These are phyloP conservation scores for Alentia gelatinosa DNA, from an alignment of 2,888 invertebrate genomes.

Conservation along the genomic window DNA sequence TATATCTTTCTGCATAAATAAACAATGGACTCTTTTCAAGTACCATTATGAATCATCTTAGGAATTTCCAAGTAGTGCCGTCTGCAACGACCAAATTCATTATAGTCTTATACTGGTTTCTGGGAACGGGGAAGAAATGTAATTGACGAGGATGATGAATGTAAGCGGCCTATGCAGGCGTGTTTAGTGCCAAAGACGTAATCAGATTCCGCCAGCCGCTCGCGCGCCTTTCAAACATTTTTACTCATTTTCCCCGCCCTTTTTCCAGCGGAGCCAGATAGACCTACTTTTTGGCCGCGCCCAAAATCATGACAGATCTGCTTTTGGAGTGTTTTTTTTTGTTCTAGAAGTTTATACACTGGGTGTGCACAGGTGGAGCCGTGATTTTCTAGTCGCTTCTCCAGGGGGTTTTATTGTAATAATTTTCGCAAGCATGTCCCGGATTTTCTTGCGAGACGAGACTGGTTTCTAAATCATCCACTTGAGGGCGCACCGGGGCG, in stretches of 20 bases:
- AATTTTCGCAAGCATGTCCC: background rate
- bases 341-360: background rate
- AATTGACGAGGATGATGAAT: background rate
- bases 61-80: too few relatives aligned
- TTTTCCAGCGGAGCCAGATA: background rate
- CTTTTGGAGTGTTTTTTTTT: background rate
- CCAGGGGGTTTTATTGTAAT: background rate
- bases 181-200: background rate
- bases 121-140: background rate
- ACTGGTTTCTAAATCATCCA: constrained; percentile 21
- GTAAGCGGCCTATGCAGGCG: background rate
- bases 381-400: background rate
- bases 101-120: background rate
- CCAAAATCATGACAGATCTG: background rate
- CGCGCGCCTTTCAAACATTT: background rate
- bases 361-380: background rate
- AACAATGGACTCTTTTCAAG: too few relatives aligned
- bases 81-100: too few relatives aligned
- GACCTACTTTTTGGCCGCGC: background rate
- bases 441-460: constrained; percentile 12
- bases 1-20: too few relatives aligned
- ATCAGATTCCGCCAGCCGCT: background rate
- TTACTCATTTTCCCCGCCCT: background rate
- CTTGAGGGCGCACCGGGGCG: background rate
- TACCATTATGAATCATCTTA: too few relatives aligned